A percentile compares a stretch with the other conserved stretches of the same genome.
Evolutionary conservation across 92 coral and sea anemone genomes (phyloP).

Genomic region (Palythoa grandiflora): DNA sequence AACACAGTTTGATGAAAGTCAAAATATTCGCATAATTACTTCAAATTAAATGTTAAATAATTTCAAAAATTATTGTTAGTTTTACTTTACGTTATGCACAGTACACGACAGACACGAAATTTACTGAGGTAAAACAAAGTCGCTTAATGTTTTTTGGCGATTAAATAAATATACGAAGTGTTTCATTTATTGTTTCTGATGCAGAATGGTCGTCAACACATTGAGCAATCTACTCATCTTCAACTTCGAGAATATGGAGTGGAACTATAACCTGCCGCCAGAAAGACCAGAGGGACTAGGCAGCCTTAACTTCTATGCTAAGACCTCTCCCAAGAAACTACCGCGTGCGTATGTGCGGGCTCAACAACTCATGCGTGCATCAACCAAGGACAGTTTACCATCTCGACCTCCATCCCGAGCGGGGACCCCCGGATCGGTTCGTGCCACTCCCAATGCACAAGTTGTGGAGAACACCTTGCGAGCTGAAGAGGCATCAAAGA

Average conservation of each 20-base stretch:
- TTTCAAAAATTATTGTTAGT: no score
- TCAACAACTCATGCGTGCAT: slow-evolving; percentile 94
- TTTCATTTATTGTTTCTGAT: slow-evolving; percentile 6
- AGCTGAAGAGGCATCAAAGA: slow-evolving; percentile 41
- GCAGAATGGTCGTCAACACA: slow-evolving; percentile 95
- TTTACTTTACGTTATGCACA: neutral
- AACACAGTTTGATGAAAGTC: no score
- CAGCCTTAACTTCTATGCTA: slow-evolving; percentile 74
- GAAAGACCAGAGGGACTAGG: slow-evolving; percentile 96
- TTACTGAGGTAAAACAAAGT: no score
- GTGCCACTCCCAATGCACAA: slow-evolving; percentile 32
- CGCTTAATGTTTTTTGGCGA: no score
- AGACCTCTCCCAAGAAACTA: slow-evolving; percentile 79
- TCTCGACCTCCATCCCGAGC: slow-evolving; percentile 85
- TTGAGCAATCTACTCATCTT: slow-evolving; percentile 90
- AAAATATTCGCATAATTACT: no score
- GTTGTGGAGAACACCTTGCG: slow-evolving; percentile 19
- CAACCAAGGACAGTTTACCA: slow-evolving; percentile 83
- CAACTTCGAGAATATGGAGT: slow-evolving; percentile 88
- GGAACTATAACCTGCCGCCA: slow-evolving; percentile 90
- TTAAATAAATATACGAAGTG: neutral
- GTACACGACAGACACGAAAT: no score
- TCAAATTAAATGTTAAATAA: no score
- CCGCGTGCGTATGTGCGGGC: slow-evolving; percentile 95
- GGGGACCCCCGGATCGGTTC: slow-evolving; percentile 46